Evolutionary conservation across 2,797 vertebrate species (phyloP).

Genomic region (Sebastes matsubarae): DNA sequence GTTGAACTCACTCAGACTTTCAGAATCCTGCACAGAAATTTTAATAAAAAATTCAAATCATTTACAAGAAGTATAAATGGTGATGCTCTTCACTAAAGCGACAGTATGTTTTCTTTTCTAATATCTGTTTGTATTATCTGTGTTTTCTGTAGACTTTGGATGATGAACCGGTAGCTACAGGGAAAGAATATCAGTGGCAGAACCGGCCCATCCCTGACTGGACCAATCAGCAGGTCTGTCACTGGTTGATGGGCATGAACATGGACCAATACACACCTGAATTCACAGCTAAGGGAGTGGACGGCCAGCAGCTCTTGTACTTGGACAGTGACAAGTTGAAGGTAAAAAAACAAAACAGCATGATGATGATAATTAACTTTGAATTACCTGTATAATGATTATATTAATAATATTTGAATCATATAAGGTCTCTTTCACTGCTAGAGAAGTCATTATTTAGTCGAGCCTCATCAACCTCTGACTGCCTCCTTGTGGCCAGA

Average conservation of each 20-base stretch:
- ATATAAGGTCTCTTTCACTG: not conserved
- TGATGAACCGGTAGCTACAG: constrained; percentile 82
- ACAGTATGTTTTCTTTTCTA: not conserved
- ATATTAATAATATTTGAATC: not conserved
- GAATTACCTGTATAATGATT: not conserved
- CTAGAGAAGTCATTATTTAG: not conserved
- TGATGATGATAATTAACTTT: not conserved
- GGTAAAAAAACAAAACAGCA: constrained; percentile 70
- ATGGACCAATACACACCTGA: constrained; percentile 91
- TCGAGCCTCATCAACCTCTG: not conserved
- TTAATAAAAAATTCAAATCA: too few species aligned
- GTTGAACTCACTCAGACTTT: not conserved
- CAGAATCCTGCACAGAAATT: not conserved
- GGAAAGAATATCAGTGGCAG: constrained; percentile 92
- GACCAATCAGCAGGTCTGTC: constrained; percentile 91
- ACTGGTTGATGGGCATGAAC: constrained; percentile 92
- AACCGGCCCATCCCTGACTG: constrained; percentile 88
- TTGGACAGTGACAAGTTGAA: constrained; percentile 91
- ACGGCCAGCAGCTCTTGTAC: constrained; percentile 87
- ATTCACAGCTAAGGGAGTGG: constrained; percentile 86
- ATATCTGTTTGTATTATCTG: constrained; percentile 14
- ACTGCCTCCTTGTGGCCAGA: constrained; percentile 70
- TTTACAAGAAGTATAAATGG: too few species aligned
- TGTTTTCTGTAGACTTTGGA: constrained; percentile 83
- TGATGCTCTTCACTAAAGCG: not conserved